Conservation (phyloP, 2,888 invertebrate species). For the Tachina grossa region DNA sequence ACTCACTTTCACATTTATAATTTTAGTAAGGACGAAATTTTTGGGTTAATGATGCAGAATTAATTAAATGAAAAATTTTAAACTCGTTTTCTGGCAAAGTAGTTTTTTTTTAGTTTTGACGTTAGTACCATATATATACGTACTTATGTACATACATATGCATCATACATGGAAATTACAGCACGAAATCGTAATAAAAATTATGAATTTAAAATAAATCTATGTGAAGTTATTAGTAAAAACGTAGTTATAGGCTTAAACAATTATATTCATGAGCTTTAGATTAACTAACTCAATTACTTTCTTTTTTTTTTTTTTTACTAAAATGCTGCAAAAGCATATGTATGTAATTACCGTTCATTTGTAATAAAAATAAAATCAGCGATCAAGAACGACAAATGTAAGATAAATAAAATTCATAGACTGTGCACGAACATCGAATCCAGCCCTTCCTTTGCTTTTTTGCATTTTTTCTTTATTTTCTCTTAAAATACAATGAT, state of each 20-base stretch:
- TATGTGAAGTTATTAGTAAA: not conserved
- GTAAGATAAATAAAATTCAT: conserved; percentile 38
- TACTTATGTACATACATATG: no score
- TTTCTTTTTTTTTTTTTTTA: conserved; percentile 18
- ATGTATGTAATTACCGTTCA: conserved; percentile 52
- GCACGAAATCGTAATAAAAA: no score
- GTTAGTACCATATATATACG: no score
- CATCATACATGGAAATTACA: no score
- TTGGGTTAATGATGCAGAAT: no score
- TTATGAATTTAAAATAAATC: no score
- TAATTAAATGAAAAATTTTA: no score
- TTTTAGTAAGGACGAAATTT: no score
- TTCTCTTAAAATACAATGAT: conserved; percentile 36
- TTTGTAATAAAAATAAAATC: conserved; percentile 43
- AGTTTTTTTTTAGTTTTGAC: no score
- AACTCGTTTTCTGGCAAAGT: no score
- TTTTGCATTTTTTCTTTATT: conserved; percentile 27
- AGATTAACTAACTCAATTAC: not conserved
- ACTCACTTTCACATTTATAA: no score
- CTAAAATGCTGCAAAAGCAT: conserved; percentile 12
- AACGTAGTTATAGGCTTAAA: conserved; percentile 24
- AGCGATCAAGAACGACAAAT: conserved; percentile 45
- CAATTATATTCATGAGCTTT: not conserved
- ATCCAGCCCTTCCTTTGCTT: conserved; percentile 20
- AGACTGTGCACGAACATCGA: not conserved